Conservation (phyloP, 2,888 invertebrate species). For the Lysandra bellargus region DNA sequence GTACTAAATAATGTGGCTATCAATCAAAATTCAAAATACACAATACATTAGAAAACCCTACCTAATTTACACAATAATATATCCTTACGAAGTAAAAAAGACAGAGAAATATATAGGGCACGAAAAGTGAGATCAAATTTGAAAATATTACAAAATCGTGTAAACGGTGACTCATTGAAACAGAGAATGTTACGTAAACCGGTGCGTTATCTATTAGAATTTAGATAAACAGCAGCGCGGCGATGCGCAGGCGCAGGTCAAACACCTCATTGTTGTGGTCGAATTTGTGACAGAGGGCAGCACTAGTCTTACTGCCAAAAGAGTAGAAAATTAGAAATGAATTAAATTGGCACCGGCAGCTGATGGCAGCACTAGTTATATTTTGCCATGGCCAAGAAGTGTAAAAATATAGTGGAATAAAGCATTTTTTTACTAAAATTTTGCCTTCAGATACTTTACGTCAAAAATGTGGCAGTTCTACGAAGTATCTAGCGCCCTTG, state of each 20-base stretch:
- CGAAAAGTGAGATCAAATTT: background rate
- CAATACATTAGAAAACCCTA: background rate
- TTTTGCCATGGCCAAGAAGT: no score
- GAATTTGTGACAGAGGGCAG: background rate
- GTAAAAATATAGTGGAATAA: no score
- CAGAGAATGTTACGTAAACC: conserved; percentile 17
- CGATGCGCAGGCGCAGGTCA: conserved; percentile 9
- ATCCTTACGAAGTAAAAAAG: background rate
- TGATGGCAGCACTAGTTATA: no score
- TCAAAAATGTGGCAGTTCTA: no score
- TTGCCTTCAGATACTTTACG: no score
- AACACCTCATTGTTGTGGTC: background rate
- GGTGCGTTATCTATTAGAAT: background rate
- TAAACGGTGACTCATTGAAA: background rate
- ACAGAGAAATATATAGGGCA: background rate
- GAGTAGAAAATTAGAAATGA: no score
- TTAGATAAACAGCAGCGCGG: background rate
- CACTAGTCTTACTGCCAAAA: background rate
- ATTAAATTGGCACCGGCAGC: no score
- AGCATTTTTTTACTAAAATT: no score
- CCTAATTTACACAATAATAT: background rate
- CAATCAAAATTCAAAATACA: no score
- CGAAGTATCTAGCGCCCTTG: no score
- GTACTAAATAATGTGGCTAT: no score
- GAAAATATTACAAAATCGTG: background rate